phyloP scores from a whole-genome alignment of 1,140 invertebrate genomes.

The Aphaenogaster floridana region DNA sequence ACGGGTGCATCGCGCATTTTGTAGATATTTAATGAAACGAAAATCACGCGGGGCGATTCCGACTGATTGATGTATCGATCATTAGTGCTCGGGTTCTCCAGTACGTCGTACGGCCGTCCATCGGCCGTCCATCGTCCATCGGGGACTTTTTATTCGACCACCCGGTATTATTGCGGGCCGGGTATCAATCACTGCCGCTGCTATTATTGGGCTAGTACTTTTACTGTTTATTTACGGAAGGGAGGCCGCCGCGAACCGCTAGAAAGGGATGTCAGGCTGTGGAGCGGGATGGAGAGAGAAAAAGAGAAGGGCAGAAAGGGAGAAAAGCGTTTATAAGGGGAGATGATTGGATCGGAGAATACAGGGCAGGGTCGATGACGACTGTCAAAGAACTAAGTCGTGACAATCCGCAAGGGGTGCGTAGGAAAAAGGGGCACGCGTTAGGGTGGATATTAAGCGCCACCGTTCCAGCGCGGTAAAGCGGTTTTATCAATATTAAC shows the following conservation, averaged over 20 bases:
- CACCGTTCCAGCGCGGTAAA: conserved; percentile 29
- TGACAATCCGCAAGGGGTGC: conserved; percentile 28
- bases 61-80: conserved; percentile 72
- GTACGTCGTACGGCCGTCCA: conserved; percentile 52
- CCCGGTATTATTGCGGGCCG: conserved; percentile 65
- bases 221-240: conserved; percentile 69
- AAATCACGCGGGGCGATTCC: conserved; percentile 68
- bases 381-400: conserved; percentile 38
- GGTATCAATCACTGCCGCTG: conserved; percentile 72
- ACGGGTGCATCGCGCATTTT: conserved; percentile 54
- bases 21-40: conserved; percentile 77
- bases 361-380: conserved; percentile 19
- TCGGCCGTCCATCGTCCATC: conserved; percentile 52
- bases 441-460: conserved; percentile 48
- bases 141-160: conserved; percentile 63
- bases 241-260: conserved; percentile 26
- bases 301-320: not conserved
- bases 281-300: conserved; percentile 19
- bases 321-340: conserved; percentile 25
- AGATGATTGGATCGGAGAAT: conserved; percentile 48
- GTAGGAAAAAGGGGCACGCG: not conserved
- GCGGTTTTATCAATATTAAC: conserved; percentile 72
- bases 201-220: conserved; percentile 69
- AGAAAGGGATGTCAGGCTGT: conserved; percentile 5
- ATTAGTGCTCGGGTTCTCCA: conserved; percentile 71